Percentiles rank a stretch among this genome's conserved stretches.
Evolutionary conservation across 2,797 vertebrate species (phyloP).

Genomic region (Cirrhinus molitorella): DNA sequence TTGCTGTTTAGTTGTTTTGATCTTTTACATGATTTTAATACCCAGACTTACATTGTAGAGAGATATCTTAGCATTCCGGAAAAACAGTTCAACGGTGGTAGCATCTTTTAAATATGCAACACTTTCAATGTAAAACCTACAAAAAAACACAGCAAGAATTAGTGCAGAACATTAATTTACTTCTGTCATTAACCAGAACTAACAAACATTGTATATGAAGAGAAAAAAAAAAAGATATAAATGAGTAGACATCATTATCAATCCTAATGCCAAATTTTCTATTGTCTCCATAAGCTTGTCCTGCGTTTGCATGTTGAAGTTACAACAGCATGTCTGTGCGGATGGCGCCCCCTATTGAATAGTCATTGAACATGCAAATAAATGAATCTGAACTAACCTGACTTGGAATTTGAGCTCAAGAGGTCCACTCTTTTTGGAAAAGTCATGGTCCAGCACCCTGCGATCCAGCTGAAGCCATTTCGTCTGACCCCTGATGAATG

Average conservation of each 20-base stretch:
- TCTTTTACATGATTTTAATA: slow-evolving; percentile 18
- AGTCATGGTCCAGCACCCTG: slow-evolving; percentile 94
- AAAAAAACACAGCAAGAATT: slow-evolving; percentile 42
- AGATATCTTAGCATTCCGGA: slow-evolving; percentile 93
- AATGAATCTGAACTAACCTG: slow-evolving; percentile 80
- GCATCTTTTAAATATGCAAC: slow-evolving; percentile 94
- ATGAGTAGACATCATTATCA: not conserved
- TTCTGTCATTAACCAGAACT: not conserved
- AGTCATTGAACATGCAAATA: not conserved
- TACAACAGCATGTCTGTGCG: slow-evolving; percentile 22
- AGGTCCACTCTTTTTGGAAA: slow-evolving; percentile 88
- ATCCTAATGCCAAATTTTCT: not conserved
- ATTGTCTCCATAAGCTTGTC: not conserved
- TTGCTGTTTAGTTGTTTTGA: too few relatives aligned
- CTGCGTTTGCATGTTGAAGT: not conserved
- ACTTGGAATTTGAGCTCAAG: slow-evolving; percentile 90
- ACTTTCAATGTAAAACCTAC: slow-evolving; percentile 97
- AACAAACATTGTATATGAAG: not conserved
- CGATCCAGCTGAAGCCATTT: slow-evolving; percentile 97
- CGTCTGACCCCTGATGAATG: slow-evolving; percentile 85
- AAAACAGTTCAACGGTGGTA: slow-evolving; percentile 95
- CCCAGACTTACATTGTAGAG: slow-evolving; percentile 89
- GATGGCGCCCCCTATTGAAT: slow-evolving; percentile 75
- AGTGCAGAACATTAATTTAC: not conserved
- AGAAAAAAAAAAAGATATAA: not conserved